Evolutionary conservation across 2,888 invertebrate species (phyloP), one percentile per base, ranked within the genome.

Genomic region (Cybosia mesomella): DNA sequence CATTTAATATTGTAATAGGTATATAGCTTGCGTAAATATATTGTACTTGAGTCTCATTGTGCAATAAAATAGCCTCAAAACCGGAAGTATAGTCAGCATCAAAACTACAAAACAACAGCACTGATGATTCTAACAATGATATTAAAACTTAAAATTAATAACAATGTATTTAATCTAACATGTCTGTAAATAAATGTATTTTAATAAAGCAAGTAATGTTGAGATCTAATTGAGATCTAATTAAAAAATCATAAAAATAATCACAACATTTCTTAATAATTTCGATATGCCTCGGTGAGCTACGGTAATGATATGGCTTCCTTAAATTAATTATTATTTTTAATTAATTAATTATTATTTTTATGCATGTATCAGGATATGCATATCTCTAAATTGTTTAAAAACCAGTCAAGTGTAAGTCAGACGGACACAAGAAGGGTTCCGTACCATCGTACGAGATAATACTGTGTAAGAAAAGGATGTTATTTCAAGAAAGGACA

Each of bases 191-290:
- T 68, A 68, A 58, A 58, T 64, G 24, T 49, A 57, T 58, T 67
- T 58, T 61, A 65, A 58, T 43, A 55, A 60, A 59, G 54, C 53
- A 43, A 15, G 36, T 53, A 67, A 65, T 24, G 28, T 70, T 68
- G 79, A 79, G 79, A 79, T 79, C 72, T 64, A 74, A 43, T 68
- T 69, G 72, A 36, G 61, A 24, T 71, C 49, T 49, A 49, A 49
- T n/a, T 49, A n/a, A 49, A 53, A 24, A 36, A 54, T 58, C 15
- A 54, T 53, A 21, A 54, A 49, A 60, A 67, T 53, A 58, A 62
- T 36, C 49, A 58, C 28, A 58, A n/a, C 21, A 10, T 64, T 21
- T 10, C 8, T 54, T 32, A 28, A 22, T n/a, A 15, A 49, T 65
- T 53, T 22, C 53, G 59, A 66, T 66, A 59, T 66, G 65, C 21